These are phyloP conservation scores for Phainopepla nitens DNA, from an alignment of 2,113 vertebrate species.

Conservation along the genomic window DNA sequence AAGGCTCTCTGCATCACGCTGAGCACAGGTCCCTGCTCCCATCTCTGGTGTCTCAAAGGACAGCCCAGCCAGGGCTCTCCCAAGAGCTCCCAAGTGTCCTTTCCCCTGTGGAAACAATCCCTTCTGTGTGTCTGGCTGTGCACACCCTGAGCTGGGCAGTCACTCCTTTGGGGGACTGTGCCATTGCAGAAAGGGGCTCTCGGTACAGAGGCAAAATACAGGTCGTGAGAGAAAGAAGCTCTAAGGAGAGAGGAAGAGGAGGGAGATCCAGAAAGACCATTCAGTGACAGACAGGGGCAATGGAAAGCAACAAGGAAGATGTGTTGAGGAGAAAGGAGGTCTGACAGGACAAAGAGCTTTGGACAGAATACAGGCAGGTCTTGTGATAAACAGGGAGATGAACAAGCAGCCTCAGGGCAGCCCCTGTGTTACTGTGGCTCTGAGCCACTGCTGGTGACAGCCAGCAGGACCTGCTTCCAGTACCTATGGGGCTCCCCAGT, in stretches of 20 bases:
- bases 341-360: not conserved
- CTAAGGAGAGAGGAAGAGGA: not conserved
- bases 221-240: not conserved
- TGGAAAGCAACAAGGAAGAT: not conserved
- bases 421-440: not conserved
- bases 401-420: not conserved
- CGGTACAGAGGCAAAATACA: not conserved
- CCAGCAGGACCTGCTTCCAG: not conserved
- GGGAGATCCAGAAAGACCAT: accelerated
- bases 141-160: not conserved
- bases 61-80: not conserved
- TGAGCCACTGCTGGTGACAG: not conserved
- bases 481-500: not conserved
- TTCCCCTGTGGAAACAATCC: not conserved
- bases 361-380: not conserved
- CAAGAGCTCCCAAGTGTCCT: not conserved
- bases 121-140: not conserved
- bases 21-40: not conserved
- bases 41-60: not conserved
- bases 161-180: not conserved
- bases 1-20: not conserved
- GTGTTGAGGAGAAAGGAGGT: not conserved
- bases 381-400: not conserved
- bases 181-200: not conserved
- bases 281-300: not conserved